phyloP scores from a whole-genome alignment of 1,140 invertebrate species.

The Triops longicaudatus region DNA sequence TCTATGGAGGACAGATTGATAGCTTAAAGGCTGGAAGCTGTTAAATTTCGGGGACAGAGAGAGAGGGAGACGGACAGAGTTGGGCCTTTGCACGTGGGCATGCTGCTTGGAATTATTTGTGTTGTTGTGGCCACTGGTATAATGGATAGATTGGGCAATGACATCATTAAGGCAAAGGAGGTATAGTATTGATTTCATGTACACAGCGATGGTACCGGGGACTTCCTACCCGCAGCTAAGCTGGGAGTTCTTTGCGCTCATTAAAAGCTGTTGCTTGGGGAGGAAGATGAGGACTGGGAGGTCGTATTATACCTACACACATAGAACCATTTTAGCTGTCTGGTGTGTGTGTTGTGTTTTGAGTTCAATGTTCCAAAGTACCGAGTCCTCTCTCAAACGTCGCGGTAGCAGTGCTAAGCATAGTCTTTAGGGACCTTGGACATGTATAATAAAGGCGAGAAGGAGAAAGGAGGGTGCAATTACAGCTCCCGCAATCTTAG shows the following conservation, averaged over 20 bases:
- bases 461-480: neutral
- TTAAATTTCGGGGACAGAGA: too few species aligned
- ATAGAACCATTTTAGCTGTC: neutral
- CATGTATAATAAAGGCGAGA: conserved; percentile 11
- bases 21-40: too few species aligned
- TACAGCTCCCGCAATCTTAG: conserved; percentile 11
- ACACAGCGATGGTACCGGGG: neutral
- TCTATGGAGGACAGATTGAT: too few species aligned
- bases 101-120: neutral
- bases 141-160: conserved; percentile 7
- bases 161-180: conserved; percentile 2
- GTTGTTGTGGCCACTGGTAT: neutral
- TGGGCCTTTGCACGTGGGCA: neutral
- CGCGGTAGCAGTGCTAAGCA: conserved; percentile 9
- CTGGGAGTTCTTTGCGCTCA: neutral
- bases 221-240: neutral
- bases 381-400: neutral
- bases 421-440: conserved; percentile 15
- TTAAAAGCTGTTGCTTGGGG: neutral
- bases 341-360: neutral
- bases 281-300: neutral
- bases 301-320: neutral
- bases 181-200: neutral
- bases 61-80: neutral
- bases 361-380: neutral